Percentiles rank a stretch among this genome's conserved stretches.
Conservation (phyloP, 2,888 invertebrate species). For the Alitta virens region DNA sequence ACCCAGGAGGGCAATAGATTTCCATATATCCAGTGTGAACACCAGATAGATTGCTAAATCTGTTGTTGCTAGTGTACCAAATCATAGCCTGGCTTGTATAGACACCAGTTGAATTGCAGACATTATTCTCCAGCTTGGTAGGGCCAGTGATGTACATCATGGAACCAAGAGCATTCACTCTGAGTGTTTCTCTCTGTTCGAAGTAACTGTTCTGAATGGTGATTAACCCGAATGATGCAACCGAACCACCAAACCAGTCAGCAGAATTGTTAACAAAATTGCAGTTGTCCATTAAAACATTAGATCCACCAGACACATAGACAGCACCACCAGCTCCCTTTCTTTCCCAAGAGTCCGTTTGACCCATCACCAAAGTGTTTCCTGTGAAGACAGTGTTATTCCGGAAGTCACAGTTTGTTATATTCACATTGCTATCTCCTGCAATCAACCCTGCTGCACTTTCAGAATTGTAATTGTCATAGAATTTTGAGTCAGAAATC, state of each 20-base stretch:
- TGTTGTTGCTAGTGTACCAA: constrained; percentile 5
- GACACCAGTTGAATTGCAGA: background rate
- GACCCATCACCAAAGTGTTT: background rate
- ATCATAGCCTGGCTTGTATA: background rate
- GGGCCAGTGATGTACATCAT: constrained; percentile 8
- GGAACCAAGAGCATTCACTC: constrained; percentile 1
- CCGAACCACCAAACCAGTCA: constrained; percentile 16
- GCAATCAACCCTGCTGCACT: constrained; percentile 13
- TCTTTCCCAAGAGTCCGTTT: background rate
- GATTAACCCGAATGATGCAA: constrained; percentile 4
- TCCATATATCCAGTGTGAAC: constrained; percentile 2
- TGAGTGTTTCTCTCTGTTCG: background rate
- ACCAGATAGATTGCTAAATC: background rate
- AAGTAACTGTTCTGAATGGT: constrained; percentile 4
- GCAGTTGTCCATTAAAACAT: constrained; percentile 2
- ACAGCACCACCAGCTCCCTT: constrained; percentile 16
- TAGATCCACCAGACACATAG: background rate
- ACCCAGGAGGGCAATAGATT: constrained; percentile 9
- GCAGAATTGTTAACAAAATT: constrained; percentile 11
- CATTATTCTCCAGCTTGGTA: background rate
- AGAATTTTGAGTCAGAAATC: constrained; percentile 3
- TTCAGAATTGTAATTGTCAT: constrained; percentile 9
- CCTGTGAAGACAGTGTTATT: constrained; percentile 3
- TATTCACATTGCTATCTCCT: background rate
- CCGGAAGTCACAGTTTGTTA: background rate